A percentile compares a stretch with the other conserved stretches of the same genome.
phyloP scores from a whole-genome alignment of 2,797 vertebrate species.

The Melanotaenia parkinsoni region DNA sequence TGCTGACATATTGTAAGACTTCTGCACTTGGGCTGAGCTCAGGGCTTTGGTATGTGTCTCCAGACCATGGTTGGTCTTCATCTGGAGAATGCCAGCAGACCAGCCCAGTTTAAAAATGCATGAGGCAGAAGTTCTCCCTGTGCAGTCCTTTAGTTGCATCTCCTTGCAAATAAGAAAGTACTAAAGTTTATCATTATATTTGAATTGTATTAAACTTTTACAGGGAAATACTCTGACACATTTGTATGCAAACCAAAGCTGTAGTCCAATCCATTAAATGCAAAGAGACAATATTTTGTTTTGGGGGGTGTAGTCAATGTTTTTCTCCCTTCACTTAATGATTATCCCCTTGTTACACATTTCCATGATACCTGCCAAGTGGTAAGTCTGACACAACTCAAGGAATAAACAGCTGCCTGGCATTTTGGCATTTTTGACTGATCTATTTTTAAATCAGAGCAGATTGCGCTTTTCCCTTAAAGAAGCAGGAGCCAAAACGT shows the following conservation, averaged over 20 bases:
- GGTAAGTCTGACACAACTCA: neutral
- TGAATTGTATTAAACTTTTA: neutral
- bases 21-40: conserved; percentile 76
- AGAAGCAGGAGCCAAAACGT: neutral
- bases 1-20: conserved; percentile 76
- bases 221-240: neutral
- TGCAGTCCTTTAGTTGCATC: conserved; percentile 38
- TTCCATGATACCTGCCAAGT: neutral
- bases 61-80: conserved; percentile 72
- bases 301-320: neutral
- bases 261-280: neutral
- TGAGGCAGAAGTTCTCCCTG: conserved; percentile 46
- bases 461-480: neutral
- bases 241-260: neutral
- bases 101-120: conserved; percentile 62
- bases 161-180: neutral
- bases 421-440: neutral
- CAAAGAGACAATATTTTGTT: neutral
- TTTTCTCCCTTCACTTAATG: neutral
- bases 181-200: neutral
- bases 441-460: neutral
- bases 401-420: neutral
- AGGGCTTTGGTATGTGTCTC: conserved; percentile 81
- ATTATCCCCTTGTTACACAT: neutral
- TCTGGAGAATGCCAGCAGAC: conserved; percentile 47